A percentile compares a stretch with the other conserved stretches of the same genome.
phyloP scores from a whole-genome alignment of 2,888 invertebrate genomes.

The Selenia dentaria region DNA sequence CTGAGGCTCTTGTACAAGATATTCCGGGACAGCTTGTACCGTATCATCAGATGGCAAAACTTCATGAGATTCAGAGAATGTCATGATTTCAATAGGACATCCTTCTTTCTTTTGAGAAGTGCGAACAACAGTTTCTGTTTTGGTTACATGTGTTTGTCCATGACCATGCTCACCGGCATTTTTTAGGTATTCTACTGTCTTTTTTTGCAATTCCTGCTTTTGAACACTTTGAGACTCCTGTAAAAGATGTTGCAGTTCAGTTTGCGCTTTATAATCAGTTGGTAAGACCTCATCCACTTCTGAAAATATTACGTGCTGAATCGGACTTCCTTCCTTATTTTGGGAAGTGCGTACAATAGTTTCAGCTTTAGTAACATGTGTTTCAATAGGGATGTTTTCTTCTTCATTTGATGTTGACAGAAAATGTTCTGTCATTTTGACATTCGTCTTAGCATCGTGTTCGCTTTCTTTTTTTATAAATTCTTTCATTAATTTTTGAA shows the following conservation, averaged over 20 bases:
- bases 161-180: too few species aligned
- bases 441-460: slow-evolving; percentile 1
- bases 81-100: slow-evolving; percentile 42
- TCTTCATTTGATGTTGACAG: slow-evolving; percentile 19
- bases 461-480: slow-evolving; percentile 21
- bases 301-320: slow-evolving; percentile 39
- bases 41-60: slow-evolving; percentile 33
- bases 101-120: slow-evolving; percentile 40
- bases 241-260: slow-evolving; percentile 44
- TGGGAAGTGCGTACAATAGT: slow-evolving; percentile 23
- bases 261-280: slow-evolving; percentile 23
- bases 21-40: slow-evolving; percentile 37
- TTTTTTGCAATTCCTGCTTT: too few species aligned
- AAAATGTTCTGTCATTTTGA: slow-evolving; percentile 11
- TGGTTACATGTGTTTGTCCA: too few species aligned
- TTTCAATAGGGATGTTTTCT: slow-evolving; percentile 8
- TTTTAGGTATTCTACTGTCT: too few species aligned
- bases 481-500: slow-evolving; percentile 49
- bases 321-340: slow-evolving; percentile 44
- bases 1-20: slow-evolving; percentile 53
- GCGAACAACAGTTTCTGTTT: slow-evolving; percentile 5
- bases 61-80: slow-evolving; percentile 42
- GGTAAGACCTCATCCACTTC: slow-evolving; percentile 43
- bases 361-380: slow-evolving; percentile 20
- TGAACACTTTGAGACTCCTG: slow-evolving; percentile 51